These are phyloP conservation scores for Acromyrmex echinatior DNA, from an alignment of 1,140 invertebrate species.

Conservation along the genomic window DNA sequence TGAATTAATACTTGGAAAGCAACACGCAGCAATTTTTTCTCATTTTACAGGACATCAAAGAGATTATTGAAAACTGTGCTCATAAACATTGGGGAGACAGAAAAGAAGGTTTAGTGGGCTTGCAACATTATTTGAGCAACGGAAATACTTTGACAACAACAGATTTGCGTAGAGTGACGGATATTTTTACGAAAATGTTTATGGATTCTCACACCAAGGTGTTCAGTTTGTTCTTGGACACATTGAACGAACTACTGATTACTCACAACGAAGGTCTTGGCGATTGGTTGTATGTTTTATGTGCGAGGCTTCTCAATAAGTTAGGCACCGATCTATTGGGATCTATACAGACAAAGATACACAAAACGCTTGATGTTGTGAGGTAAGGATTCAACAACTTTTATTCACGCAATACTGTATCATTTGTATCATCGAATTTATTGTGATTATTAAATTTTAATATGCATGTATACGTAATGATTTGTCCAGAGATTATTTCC, in stretches of 20 bases:
- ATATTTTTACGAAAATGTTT: constrained; percentile 98
- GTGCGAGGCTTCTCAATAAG: constrained; percentile 91
- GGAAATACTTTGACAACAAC: constrained; percentile 90
- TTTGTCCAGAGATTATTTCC: constrained; percentile 88
- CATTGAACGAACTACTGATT: constrained; percentile 94
- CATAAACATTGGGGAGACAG: constrained; percentile 96
- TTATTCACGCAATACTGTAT: neutral
- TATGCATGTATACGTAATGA: constrained; percentile 22
- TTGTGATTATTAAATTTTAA: neutral
- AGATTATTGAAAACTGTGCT: constrained; percentile 95
- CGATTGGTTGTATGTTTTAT: constrained; percentile 96
- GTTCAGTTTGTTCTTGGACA: constrained; percentile 97
- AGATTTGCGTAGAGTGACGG: constrained; percentile 94
- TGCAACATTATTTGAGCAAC: constrained; percentile 92
- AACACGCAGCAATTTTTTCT: neutral
- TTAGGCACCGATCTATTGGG: constrained; percentile 95
- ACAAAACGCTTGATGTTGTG: constrained; percentile 94
- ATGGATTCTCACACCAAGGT: constrained; percentile 99
- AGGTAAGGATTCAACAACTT: constrained; percentile 87
- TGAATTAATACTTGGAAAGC: neutral
- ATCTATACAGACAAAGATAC: constrained; percentile 96
- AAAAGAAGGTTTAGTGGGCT: constrained; percentile 95
- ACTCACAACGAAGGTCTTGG: constrained; percentile 95
- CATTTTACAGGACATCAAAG: constrained; percentile 92
- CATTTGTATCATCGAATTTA: neutral